These are phyloP conservation scores for Apostichopus japonicus DNA, from an alignment of 35 echinoderm and acorn worm species.

Conservation along the genomic window DNA sequence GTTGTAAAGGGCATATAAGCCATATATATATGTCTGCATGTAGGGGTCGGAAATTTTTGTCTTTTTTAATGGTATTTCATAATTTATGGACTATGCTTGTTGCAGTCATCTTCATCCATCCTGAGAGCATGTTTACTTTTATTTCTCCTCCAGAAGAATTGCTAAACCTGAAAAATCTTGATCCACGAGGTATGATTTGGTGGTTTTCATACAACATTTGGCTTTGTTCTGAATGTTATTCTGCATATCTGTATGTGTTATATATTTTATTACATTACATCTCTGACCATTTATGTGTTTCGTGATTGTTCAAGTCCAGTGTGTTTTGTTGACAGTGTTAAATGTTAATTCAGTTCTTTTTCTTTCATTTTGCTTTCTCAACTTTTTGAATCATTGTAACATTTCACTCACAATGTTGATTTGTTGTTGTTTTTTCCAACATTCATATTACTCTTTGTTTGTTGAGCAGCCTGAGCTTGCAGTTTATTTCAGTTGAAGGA, in stretches of 20 bases:
- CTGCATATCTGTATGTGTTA: not conserved
- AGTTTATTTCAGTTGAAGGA: no score
- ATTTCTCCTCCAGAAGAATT: constrained; percentile 46
- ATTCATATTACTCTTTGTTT: no score
- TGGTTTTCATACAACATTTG: constrained; percentile 19
- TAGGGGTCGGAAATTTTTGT: no score
- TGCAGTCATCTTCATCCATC: not conserved
- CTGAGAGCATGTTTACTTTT: constrained; percentile 24
- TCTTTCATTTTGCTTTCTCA: constrained; percentile 1
- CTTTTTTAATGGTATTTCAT: no score
- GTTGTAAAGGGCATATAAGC: no score
- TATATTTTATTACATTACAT: not conserved
- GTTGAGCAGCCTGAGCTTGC: no score
- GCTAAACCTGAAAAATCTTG: constrained; percentile 48
- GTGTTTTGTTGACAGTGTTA: no score
- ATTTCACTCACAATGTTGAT: no score
- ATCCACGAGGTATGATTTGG: constrained; percentile 47
- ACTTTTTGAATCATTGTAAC: not conserved
- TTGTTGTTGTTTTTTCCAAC: no score
- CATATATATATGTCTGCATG: no score
- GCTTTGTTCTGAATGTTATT: not conserved
- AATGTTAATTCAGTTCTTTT: not conserved
- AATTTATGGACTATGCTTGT: no score
- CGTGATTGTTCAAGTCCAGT: not conserved
- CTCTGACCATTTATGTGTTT: not conserved